Evolutionary conservation across 2,797 vertebrate genomes (phyloP), one percentile per base, ranked within the genome.

Genomic region (Lutjanus campechanus): DNA sequence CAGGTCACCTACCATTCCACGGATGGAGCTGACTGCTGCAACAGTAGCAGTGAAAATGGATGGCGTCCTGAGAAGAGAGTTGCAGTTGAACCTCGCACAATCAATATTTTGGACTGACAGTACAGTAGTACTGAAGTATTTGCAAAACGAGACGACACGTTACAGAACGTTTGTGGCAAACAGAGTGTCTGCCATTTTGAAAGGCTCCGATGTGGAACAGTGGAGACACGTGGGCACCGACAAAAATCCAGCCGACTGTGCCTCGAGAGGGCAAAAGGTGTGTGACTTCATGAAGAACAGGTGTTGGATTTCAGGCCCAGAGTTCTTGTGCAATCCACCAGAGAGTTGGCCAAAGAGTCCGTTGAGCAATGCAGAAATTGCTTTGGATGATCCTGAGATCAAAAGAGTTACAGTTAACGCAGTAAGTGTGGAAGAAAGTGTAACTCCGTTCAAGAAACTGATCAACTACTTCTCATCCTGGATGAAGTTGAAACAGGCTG

Each of bases 401-500:
- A 51, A n/a, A 51, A 19, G 4, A 19, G 17, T 50, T 9, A 19
- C 49, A 19, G 49, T 19, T 8, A 50, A 50, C 8, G 0, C 16
- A 6, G 9, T 51, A 51, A 8, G 8, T 19, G 17, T 51, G 17
- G 16, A 51, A 19, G 17, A 51, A 19, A 50, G 8, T 19, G 17
- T 13, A 96, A 51, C 17, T 51, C 17, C 50, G 5, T 19, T 51
- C 16, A n/a, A n/a, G 50, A 51, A n/a, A 7, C 17, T 51, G 19
- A 51, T 51, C 50, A 13, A n/a, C 5, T 4, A 19, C 50, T 51
- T 51, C 7, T 51, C 50, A 17, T 51, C 50, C 1, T 51, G 50
- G 50, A 3, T 51, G 7, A 51, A 51, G 50, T 8, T 51, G 50
- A 51, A 51, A n/a, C 1, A n/a, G 8, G 20, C 1, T 20, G 51